phyloP scores from a whole-genome alignment of 2,113 vertebrate genomes.

The Ramphastos sulfuratus region DNA sequence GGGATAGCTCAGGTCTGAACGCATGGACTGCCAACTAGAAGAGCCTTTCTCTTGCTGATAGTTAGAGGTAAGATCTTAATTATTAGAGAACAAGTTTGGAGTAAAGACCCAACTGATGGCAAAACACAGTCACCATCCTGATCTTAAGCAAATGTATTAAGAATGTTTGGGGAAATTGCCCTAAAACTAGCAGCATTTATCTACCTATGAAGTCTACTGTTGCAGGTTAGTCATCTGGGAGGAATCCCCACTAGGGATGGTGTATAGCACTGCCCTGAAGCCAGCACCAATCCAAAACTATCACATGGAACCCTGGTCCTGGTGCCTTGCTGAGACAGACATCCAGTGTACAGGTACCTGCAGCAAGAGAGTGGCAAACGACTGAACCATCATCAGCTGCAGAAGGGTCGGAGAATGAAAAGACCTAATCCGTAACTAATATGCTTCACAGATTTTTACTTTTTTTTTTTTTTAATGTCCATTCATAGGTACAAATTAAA shows the following conservation, averaged over 20 bases:
- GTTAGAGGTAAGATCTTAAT: not conserved
- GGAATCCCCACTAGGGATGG: not conserved
- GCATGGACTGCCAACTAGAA: not conserved
- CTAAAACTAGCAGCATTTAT: not conserved
- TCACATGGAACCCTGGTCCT: fast-evolving
- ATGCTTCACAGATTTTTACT: not conserved
- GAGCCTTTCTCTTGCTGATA: not conserved
- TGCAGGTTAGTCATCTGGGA: not conserved
- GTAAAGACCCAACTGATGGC: not conserved
- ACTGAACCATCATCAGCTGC: not conserved
- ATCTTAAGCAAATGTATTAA: not conserved
- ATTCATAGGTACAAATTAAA: not conserved
- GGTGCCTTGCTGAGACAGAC: not conserved
- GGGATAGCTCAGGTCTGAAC: not conserved
- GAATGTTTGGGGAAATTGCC: not conserved
- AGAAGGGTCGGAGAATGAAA: not conserved
- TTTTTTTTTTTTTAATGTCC: not conserved
- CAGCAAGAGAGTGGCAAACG: not conserved
- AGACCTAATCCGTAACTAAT: not conserved
- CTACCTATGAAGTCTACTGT: not conserved
- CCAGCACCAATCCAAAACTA: not conserved
- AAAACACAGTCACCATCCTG: not conserved
- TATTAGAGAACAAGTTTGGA: not conserved
- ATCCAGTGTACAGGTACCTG: not conserved
- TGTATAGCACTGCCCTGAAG: fast-evolving